phyloP scores from a whole-genome alignment of 2,888 invertebrate species.

The Barypeithes pellucidus region DNA sequence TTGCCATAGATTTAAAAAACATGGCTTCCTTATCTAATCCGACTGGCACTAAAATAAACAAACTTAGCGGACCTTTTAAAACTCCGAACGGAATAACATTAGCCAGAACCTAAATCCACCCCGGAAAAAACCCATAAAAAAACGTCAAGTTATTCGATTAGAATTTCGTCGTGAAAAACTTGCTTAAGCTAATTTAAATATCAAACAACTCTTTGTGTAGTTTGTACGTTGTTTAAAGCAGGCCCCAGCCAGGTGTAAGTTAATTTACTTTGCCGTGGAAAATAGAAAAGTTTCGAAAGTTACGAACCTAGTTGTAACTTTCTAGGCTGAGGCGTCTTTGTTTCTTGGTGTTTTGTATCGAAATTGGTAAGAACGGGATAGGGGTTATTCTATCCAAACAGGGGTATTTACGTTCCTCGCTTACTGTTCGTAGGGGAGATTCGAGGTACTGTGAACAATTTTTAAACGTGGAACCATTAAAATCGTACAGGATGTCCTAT shows the following conservation, averaged over 20 bases:
- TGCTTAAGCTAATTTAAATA: slow-evolving; percentile 42
- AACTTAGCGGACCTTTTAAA: slow-evolving; percentile 1
- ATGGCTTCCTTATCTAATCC: not conserved
- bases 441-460: too few species aligned
- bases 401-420: too few species aligned
- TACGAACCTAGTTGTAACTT: not conserved
- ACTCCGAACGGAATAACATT: slow-evolving; percentile 11
- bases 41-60: slow-evolving; percentile 7
- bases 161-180: slow-evolving; percentile 18
- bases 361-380: too few species aligned
- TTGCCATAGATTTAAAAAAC: not conserved
- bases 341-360: too few species aligned
- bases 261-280: slow-evolving; percentile 25
- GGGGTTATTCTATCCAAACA: too few species aligned
- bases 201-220: slow-evolving; percentile 46
- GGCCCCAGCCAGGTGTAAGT: slow-evolving; percentile 34
- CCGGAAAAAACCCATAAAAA: slow-evolving; percentile 15
- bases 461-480: too few species aligned
- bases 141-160: slow-evolving; percentile 22
- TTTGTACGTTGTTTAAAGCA: slow-evolving; percentile 26
- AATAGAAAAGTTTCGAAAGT: slow-evolving; percentile 1
- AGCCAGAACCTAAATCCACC: slow-evolving; percentile 4
- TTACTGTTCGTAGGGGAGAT: too few species aligned
- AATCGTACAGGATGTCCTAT: too few species aligned
- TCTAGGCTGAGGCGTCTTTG: too few species aligned